A percentile compares a stretch with the other conserved stretches of the same genome.
Conservation (phyloP, 2,113 vertebrate species). For the Siniperca chuatsi region DNA sequence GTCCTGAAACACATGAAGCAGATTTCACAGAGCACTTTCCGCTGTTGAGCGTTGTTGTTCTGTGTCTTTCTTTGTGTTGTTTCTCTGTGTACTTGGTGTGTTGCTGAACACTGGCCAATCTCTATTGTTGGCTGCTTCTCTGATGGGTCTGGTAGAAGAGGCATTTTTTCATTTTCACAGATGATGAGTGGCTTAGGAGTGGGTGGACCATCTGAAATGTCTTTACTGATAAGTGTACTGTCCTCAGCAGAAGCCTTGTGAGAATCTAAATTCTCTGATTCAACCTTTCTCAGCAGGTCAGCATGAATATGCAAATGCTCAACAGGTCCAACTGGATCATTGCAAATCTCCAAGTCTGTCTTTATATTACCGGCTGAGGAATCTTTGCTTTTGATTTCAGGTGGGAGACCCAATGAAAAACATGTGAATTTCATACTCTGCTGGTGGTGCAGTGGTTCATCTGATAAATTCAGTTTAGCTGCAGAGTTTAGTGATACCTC, state of each 20-base stretch:
- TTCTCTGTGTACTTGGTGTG: constrained; percentile 66
- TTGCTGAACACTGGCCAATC: constrained; percentile 54
- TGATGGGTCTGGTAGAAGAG: constrained; percentile 46
- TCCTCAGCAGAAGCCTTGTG: constrained; percentile 50
- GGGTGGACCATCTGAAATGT: constrained; percentile 65
- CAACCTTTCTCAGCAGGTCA: constrained; percentile 67
- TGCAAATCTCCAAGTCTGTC: constrained; percentile 62
- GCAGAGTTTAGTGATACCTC: constrained; percentile 51
- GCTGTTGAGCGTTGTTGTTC: constrained; percentile 71
- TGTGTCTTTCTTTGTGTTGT: constrained; percentile 67
- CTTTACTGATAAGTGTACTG: constrained; percentile 49
- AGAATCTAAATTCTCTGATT: constrained; percentile 57
- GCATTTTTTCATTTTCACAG: constrained; percentile 68
- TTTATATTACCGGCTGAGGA: constrained; percentile 40
- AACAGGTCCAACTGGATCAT: constrained; percentile 60
- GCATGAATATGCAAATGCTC: constrained; percentile 57
- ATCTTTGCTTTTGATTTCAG: constrained; percentile 50
- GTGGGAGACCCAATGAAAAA: constrained; percentile 47
- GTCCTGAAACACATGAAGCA: constrained; percentile 92
- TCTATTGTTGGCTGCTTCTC: constrained; percentile 61
- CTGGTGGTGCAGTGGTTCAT: constrained; percentile 55
- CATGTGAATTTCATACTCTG: constrained; percentile 33
- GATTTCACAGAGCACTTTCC: constrained; percentile 88
- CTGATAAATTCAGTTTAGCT: constrained; percentile 53
- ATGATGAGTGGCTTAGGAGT: constrained; percentile 63